Evolutionary conservation across 2,113 vertebrate species (phyloP).

Genomic region (Scytalopus superciliaris): DNA sequence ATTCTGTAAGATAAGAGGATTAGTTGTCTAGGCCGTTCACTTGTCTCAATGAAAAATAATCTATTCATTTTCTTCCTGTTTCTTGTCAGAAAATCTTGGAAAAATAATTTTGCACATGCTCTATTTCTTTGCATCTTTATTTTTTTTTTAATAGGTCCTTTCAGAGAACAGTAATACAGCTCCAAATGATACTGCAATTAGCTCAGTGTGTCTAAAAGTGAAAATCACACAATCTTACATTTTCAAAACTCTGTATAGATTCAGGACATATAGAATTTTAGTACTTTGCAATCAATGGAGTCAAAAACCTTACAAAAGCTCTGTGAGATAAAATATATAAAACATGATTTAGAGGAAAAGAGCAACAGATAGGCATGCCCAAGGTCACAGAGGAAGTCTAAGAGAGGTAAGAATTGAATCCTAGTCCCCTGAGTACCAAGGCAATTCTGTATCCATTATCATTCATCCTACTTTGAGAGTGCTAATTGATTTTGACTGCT

Average conservation of each 20-base stretch:
- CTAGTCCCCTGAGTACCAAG: conserved; percentile 13
- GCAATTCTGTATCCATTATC: conserved; percentile 51
- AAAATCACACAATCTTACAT: background rate
- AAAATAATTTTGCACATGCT: background rate
- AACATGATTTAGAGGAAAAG: conserved; percentile 33
- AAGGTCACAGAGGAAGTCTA: conserved; percentile 50
- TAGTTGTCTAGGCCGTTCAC: background rate
- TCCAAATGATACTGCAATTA: background rate
- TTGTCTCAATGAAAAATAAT: background rate
- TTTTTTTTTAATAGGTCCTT: background rate
- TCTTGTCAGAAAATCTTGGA: background rate
- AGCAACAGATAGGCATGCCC: conserved; percentile 40
- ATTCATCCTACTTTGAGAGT: conserved; percentile 60
- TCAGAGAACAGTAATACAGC: background rate
- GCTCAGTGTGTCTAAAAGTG: background rate
- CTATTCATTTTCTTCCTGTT: background rate
- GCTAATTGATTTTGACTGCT: conserved; percentile 67
- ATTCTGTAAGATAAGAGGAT: background rate
- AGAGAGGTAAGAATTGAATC: conserved; percentile 46
- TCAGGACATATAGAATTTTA: background rate
- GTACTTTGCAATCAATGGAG: background rate
- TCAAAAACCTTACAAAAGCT: background rate
- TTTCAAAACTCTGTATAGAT: background rate
- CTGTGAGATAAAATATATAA: background rate
- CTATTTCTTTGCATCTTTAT: background rate